Base-by-base conservation (phyloP, 2,797 vertebrate species). In the Pseudomugil gertrudae region DNA sequence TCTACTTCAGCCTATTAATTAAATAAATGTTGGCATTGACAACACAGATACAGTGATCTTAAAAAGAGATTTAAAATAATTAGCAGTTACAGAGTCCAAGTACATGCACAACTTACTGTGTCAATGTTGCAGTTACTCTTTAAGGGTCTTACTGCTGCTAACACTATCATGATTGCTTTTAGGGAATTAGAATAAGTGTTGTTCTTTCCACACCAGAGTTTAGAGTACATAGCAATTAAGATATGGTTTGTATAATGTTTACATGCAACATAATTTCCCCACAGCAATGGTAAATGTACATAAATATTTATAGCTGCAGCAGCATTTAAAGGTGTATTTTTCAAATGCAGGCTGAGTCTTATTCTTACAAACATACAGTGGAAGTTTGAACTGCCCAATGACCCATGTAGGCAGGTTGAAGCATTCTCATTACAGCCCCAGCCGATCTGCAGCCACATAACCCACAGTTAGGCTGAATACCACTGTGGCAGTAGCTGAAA, bases 381-480 rank as follows among this genome's bases (percentile, higher is more conserved):
- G 32, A 43, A 56, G 62, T 56, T 52, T 32, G 55, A 43, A 67
- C 79, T 70, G 65, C 47, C 70, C 38, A 5, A 1, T 82, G 88
- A 89, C 83, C 87, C 74, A 36, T 83, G 81, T 55, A 78, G 79
- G 67, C 79, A 71, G 79, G 79, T 71, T 78, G 76, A 57, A 35
- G 35, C 10, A 57, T 81, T 88, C 83, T 86, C 84, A 81, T 75
- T 80, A 74, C 79, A 86, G 38, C 57, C 63, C 40, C 2, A 59
- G 78, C 74, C 73, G 72, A 81, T 70, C 58, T 36, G 5, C 38
- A 7, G 58, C 69, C 23, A 64, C 59, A 75, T 75, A 84, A 73
- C 69, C 71, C 17, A 3, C 35, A 59, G 79, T 80, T 74, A 69
- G 64, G 75, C 74, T 71, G 72, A 83, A 69, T 73, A 80, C 35